Evolutionary conservation across 2,888 invertebrate genomes (phyloP), one percentile per base, ranked within the genome.

Genomic region (Cyaniris semiargus): DNA sequence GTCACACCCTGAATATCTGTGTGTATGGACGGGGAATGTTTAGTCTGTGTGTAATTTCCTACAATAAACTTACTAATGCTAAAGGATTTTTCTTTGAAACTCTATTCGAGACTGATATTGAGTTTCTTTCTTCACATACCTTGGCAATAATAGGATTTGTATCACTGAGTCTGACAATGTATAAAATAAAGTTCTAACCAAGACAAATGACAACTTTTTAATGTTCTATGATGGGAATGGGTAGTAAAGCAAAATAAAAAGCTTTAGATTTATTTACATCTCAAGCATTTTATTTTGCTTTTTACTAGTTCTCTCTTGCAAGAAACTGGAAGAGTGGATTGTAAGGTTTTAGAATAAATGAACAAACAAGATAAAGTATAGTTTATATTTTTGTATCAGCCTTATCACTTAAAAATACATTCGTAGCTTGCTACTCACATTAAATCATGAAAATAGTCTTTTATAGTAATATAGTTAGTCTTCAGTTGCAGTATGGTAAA

Each of bases 21-120:
- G n/a, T 44, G 44, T 71, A 60, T 60, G 60, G 60, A 60, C 60
- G 2, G 13, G 23, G 60, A 60, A 60, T 60, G 60, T 60, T 58
- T 60, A 60, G 60, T 60, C 60, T 60, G 60, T 23, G 60, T 60
- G 60, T 58, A 58, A 58, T 23, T 60, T 60, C 8, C 60, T 23
- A 23, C 23, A 60, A 60, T 60, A 60, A 60, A 60, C 60, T 23
- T 60, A 58, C 10, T 53, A 53, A 53, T 53, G 3, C 21, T 8
- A 58, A 21, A 58, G 58, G n/a, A 58, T 58, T 58, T 58, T 58
- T 8, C 3, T 58, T 58, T 58, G 21, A 53, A 18, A 18, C 34
- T 15, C 4, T 18, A 53, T 53, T 53, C 13, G 3, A 53, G 53
- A 53, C 48, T 15, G 3, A 48, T 48, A 48, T 3, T 15, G 13